These are phyloP conservation scores for Cephus nigrinus DNA, from an alignment of 2,888 invertebrate genomes.

Conservation along the genomic window DNA sequence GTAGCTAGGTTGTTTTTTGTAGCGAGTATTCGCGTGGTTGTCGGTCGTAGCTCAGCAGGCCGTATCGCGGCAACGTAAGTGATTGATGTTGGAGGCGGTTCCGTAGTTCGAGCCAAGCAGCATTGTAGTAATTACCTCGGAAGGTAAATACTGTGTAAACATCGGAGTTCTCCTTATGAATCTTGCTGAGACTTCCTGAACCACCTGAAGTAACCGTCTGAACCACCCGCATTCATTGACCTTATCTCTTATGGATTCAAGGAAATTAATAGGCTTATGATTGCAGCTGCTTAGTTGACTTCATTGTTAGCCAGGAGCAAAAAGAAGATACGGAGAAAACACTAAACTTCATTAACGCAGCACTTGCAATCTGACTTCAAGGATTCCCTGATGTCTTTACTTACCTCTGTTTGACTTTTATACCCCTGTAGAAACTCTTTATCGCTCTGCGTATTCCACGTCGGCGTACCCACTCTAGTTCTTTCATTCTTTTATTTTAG, in stretches of 20 bases:
- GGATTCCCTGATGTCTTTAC: too few relatives aligned
- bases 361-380: too few relatives aligned
- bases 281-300: background rate
- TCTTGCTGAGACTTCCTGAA: background rate
- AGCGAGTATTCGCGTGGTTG: slow-evolving; percentile 33
- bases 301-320: too few relatives aligned
- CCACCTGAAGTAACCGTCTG: background rate
- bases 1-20: background rate
- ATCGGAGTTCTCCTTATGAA: slow-evolving; percentile 10
- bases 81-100: slow-evolving; percentile 45
- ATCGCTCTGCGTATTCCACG: too few relatives aligned
- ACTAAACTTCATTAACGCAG: too few relatives aligned
- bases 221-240: slow-evolving; percentile 15
- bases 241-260: slow-evolving; percentile 7
- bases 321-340: too few relatives aligned
- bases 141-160: slow-evolving; percentile 41
- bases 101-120: slow-evolving; percentile 21
- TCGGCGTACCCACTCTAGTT: too few relatives aligned
- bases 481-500: too few relatives aligned
- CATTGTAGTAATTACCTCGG: slow-evolving; percentile 39
- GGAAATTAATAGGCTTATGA: background rate
- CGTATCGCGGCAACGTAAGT: slow-evolving; percentile 33
- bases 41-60: slow-evolving; percentile 29
- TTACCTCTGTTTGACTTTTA: too few relatives aligned
- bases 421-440: too few relatives aligned